phyloP scores from a whole-genome alignment of 2,888 invertebrate genomes.

The Drosophila anceps region DNA sequence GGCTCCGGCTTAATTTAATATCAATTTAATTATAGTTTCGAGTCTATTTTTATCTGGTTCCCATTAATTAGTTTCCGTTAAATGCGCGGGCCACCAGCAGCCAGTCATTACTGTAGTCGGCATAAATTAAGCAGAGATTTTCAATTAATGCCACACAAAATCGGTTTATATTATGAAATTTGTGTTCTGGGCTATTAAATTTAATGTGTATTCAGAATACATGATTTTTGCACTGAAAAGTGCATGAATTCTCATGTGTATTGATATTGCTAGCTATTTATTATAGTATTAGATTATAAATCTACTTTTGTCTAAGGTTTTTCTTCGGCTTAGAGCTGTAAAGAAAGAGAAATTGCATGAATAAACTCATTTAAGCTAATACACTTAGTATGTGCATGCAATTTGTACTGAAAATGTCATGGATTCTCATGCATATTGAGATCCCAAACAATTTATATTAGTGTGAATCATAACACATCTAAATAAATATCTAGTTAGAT shows the following conservation, averaged over 20 bases:
- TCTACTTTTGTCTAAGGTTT: not conserved
- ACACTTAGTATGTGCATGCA: not conserved
- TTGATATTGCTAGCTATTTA: not conserved
- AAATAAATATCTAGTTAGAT: no score
- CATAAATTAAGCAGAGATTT: not conserved
- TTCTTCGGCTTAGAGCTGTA: not conserved
- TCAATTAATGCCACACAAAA: not conserved
- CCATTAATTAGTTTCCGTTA: constrained; percentile 24
- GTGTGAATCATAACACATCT: no score
- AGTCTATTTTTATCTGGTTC: not conserved
- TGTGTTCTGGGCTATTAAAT: not conserved
- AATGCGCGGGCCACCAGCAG: not conserved
- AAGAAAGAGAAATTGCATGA: no score
- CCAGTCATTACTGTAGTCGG: not conserved
- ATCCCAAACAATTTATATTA: not conserved
- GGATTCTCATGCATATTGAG: not conserved
- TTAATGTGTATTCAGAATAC: not conserved
- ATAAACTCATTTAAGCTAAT: no score
- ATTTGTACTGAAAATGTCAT: not conserved
- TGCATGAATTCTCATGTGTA: not conserved
- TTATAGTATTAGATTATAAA: not conserved
- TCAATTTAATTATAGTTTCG: constrained; percentile 33
- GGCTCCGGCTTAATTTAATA: constrained; percentile 42
- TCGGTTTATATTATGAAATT: not conserved
- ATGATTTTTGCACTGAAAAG: not conserved